phyloP scores from a whole-genome alignment of 2,797 vertebrate genomes.

The Coranthus polyacanthus region DNA sequence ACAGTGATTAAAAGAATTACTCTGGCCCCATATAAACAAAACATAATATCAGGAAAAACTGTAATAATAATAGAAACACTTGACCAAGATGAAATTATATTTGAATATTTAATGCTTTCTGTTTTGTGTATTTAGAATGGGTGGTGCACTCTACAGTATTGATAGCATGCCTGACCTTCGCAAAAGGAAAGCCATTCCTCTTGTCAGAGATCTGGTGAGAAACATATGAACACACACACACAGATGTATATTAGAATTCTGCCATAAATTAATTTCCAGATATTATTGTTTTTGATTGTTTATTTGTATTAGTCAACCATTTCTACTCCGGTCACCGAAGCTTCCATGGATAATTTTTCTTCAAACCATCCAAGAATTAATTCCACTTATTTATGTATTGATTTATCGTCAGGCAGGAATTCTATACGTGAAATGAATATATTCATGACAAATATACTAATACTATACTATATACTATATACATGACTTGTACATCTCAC shows the following conservation, averaged over 20 bases:
- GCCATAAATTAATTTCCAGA: no score
- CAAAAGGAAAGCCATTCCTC: slow-evolving; percentile 95
- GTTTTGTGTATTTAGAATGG: slow-evolving; percentile 86
- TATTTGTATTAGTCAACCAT: no score
- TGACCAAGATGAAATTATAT: neutral
- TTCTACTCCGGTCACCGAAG: no score
- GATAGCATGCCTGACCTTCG: slow-evolving; percentile 99
- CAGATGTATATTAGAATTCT: neutral
- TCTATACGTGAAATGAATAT: no score
- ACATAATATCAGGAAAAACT: slow-evolving; percentile 11
- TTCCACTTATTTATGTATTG: no score
- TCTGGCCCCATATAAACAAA: slow-evolving; percentile 8
- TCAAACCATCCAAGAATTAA: no score
- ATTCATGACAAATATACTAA: no score
- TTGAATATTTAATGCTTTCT: slow-evolving; percentile 16
- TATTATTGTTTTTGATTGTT: no score
- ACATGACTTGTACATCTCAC: neutral
- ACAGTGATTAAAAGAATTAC: slow-evolving; percentile 22
- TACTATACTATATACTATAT: no score
- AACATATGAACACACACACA: slow-evolving; percentile 12
- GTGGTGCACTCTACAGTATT: slow-evolving; percentile 96
- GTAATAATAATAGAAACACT: neutral
- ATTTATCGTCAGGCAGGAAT: no score
- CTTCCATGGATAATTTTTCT: no score
- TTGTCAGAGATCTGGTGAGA: slow-evolving; percentile 97